Base-by-base conservation (phyloP, 1,140 invertebrate genomes). In the Lepidurus packardi region DNA sequence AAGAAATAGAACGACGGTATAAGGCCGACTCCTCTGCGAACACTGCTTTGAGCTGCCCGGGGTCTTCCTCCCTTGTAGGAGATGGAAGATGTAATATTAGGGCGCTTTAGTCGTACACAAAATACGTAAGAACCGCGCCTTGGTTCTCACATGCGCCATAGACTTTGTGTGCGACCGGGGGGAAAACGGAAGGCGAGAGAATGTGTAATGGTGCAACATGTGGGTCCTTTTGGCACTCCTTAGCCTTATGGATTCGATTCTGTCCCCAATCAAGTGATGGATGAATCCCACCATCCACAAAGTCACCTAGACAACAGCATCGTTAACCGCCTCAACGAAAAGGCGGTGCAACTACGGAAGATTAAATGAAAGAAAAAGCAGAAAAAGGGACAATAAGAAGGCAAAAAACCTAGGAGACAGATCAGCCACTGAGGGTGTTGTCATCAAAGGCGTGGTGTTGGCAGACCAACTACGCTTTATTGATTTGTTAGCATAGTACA, bases 181-280 rank as follows among this genome's bases (percentile, higher is more conserved):
- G 53, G 10, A 65, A 65, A 65, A 65, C 45, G 53, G 13, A 21
- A 9, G 53, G 53, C 16, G 53, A 65, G 53, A 13, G 53, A n/a
- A 21, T 65, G 53, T 65, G 53, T 65, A 65, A 65, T 65, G 53
- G 53, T 65, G 53, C 53, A 65, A 65, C 53, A 65, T 65, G 53
- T 65, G 53, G 53, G 53, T 65, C 53, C 53, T 65, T 65, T 34
- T 65, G 53, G 53, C 16, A 65, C 53, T 65, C 53, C 53, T 65
- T 16, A 34, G 53, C 53, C 53, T 65, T 65, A 65, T 65, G 53
- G 53, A 65, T 65, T 65, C 16, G 53, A 65, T 65, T 65, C 53
- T 65, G 53, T 65, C 53, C 53, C 53, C 53, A 65, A 65, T 65
- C 53, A 65, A 65, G 53, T 65, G 53, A 65, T 65, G 53, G 53